A percentile compares a stretch with the other conserved stretches of the same genome.
Evolutionary conservation across 2,797 vertebrate genomes (phyloP).

Genomic region (Halcyon leucocephala): DNA sequence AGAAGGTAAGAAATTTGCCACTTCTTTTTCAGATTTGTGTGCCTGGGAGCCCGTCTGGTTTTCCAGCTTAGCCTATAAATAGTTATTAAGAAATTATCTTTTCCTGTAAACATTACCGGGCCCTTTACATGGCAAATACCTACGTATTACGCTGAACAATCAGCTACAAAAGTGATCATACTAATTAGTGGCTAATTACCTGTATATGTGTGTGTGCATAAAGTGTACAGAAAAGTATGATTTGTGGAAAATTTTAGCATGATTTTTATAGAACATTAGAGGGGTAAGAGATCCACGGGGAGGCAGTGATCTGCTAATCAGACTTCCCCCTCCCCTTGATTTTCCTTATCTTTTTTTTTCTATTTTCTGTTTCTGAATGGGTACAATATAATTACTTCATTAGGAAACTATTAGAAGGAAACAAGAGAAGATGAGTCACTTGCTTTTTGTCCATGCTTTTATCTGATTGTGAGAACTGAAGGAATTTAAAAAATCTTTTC

Average conservation of each 20-base stretch:
- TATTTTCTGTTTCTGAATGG: background rate
- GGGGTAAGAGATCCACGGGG: background rate
- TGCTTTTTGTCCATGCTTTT: background rate
- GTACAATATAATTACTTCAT: constrained; percentile 53
- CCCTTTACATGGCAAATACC: background rate
- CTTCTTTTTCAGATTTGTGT: background rate
- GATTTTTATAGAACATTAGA: background rate
- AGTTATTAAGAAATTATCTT: background rate
- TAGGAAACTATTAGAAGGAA: constrained; percentile 63
- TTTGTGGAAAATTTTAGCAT: background rate
- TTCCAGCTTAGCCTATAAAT: background rate
- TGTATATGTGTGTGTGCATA: fast-evolving
- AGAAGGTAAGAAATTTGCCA: background rate
- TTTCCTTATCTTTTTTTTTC: background rate
- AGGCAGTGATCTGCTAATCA: constrained; percentile 11
- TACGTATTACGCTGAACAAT: fast-evolving
- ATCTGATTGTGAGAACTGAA: constrained; percentile 59
- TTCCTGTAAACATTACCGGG: background rate
- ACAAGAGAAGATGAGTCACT: constrained; percentile 56
- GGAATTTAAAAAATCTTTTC: constrained; percentile 63
- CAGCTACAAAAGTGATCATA: fast-evolving
- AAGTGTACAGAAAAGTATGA: background rate
- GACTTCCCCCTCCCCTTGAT: background rate
- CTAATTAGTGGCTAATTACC: background rate
- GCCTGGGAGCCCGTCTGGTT: background rate